phyloP scores from a whole-genome alignment of 2,888 invertebrate species.

The Malthinus flaveolus region DNA sequence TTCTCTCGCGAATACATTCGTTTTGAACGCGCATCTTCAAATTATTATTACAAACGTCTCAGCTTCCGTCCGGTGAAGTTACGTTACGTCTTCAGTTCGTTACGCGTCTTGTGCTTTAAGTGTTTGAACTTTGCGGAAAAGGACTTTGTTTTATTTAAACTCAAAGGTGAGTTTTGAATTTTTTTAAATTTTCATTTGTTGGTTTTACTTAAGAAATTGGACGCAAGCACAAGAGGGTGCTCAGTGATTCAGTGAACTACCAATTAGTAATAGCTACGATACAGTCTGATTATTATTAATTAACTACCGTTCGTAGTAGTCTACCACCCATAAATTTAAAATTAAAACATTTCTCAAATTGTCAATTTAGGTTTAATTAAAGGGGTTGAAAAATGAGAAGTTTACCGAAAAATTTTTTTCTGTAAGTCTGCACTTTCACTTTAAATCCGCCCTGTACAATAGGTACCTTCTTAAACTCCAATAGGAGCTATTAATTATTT shows the following conservation, averaged over 20 bases:
- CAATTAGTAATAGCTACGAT: not conserved
- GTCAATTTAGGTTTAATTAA: not conserved
- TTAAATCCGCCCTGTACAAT: no score
- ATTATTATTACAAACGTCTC: no score
- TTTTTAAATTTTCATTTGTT: no score
- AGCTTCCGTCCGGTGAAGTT: no score
- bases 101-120: not conserved
- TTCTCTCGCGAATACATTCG: no score
- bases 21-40: no score
- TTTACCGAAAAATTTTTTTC: not conserved
- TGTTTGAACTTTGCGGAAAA: not conserved
- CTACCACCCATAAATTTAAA: not conserved
- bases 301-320: not conserved
- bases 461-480: no score
- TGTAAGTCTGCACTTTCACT: not conserved
- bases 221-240: not conserved
- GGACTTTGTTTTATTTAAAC: no score
- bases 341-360: not conserved
- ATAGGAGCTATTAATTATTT: no score
- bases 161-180: no score
- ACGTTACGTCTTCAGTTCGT: not conserved
- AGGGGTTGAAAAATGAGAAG: not conserved
- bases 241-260: conserved; percentile 1
- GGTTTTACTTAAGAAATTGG: conserved; percentile 1
- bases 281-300: not conserved